phyloP scores from a whole-genome alignment of 2,888 invertebrate genomes.

The Drosophila neonasuta region DNA sequence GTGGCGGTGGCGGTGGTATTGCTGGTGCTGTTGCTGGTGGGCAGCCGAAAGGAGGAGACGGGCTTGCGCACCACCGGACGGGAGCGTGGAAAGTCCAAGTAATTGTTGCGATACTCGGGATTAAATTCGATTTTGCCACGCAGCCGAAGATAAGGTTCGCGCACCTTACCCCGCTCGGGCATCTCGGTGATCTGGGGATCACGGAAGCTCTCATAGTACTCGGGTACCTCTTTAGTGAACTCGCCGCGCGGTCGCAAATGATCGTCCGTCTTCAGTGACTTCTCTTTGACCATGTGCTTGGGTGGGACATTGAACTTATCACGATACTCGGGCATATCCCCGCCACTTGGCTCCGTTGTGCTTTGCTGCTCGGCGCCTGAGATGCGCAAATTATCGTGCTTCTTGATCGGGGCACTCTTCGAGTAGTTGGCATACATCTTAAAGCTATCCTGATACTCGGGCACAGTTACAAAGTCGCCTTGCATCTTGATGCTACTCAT shows the following conservation, averaged over 20 bases:
- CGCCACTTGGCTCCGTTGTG: slow-evolving; percentile 15
- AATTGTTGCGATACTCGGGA: slow-evolving; percentile 81
- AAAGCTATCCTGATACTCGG: slow-evolving; percentile 81
- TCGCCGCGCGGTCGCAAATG: slow-evolving; percentile 78
- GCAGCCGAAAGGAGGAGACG: slow-evolving; percentile 79
- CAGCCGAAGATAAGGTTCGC: slow-evolving; percentile 80
- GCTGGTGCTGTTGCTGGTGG: slow-evolving; percentile 62
- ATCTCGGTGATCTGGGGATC: slow-evolving; percentile 80
- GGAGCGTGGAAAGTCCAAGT: slow-evolving; percentile 80
- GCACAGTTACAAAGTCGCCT: slow-evolving; percentile 79
- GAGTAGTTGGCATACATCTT: slow-evolving; percentile 81
- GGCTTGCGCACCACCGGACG: slow-evolving; percentile 81
- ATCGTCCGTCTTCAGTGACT: slow-evolving; percentile 76
- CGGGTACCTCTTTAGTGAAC: slow-evolving; percentile 80
- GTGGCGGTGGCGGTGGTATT: slow-evolving; percentile 16
- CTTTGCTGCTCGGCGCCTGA: slow-evolving; percentile 71
- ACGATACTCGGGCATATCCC: slow-evolving; percentile 78
- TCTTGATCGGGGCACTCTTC: slow-evolving; percentile 81
- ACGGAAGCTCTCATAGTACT: slow-evolving; percentile 81
- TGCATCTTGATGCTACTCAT: slow-evolving; percentile 80
- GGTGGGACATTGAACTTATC: slow-evolving; percentile 79
- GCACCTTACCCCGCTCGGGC: slow-evolving; percentile 81
- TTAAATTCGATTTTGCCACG: slow-evolving; percentile 82
- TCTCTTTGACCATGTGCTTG: slow-evolving; percentile 67
- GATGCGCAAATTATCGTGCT: slow-evolving; percentile 79